Percentiles rank a stretch among this genome's conserved stretches.
These are phyloP conservation scores for Arctocebus calabarensis DNA, from an alignment of 2,797 vertebrate species.

Conservation along the genomic window DNA sequence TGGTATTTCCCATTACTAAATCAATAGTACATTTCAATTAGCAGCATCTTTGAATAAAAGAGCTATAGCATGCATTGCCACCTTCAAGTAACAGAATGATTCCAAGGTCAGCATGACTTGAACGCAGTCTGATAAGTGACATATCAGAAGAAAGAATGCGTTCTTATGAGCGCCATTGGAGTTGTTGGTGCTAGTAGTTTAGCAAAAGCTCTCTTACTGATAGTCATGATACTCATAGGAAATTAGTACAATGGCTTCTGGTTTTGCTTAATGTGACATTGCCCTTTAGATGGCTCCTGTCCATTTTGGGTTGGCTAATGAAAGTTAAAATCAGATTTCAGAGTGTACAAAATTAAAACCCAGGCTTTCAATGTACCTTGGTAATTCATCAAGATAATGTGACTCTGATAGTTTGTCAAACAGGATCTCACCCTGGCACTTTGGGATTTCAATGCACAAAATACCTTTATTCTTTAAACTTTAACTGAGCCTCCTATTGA, in stretches of 20 bases:
- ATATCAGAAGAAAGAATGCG: not conserved
- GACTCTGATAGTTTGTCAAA: not conserved
- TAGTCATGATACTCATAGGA: slow-evolving; percentile 9
- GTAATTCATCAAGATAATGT: slow-evolving; percentile 32
- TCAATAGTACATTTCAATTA: not conserved
- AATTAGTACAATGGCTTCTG: not conserved
- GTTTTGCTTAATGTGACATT: slow-evolving; percentile 48
- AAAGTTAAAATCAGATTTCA: slow-evolving; percentile 40
- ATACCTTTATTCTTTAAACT: slow-evolving; percentile 6
- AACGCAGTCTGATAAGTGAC: not conserved
- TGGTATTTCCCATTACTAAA: slow-evolving; percentile 18
- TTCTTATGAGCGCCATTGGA: not conserved
- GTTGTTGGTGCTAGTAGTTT: slow-evolving; percentile 13
- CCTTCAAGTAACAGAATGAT: not conserved
- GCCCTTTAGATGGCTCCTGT: slow-evolving; percentile 13
- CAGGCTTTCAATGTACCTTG: not conserved
- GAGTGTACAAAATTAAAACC: slow-evolving; percentile 33
- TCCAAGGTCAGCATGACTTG: not conserved
- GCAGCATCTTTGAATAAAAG: slow-evolving; percentile 14
- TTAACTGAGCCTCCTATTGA: not conserved
- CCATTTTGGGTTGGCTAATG: not conserved
- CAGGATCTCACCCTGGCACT: not conserved
- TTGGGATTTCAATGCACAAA: not conserved
- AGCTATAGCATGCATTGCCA: not conserved
- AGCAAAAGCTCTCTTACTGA: not conserved